Evolutionary conservation across 2,113 vertebrate genomes (phyloP).

Genomic region (Egretta garzetta): DNA sequence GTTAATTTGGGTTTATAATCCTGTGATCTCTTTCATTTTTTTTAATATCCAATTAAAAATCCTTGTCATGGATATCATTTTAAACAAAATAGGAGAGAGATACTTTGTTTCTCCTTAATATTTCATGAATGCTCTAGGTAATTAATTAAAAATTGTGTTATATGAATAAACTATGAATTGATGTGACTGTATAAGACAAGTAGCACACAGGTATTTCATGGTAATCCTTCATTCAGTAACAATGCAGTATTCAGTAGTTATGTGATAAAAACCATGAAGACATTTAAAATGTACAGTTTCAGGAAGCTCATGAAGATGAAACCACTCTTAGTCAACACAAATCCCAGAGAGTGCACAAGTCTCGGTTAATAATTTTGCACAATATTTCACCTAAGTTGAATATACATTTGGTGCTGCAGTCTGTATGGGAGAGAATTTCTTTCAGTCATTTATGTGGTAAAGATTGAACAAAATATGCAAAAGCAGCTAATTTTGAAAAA

Average conservation of each 20-base stretch:
- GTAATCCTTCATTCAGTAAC: neutral
- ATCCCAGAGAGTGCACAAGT: neutral
- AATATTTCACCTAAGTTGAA: neutral
- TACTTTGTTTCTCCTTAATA: neutral
- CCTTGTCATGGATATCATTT: conserved; percentile 29
- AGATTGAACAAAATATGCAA: neutral
- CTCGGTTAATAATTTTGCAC: neutral
- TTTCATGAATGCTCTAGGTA: conserved; percentile 7
- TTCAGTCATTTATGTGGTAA: neutral
- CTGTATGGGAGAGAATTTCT: neutral
- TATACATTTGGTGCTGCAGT: neutral
- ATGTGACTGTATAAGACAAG: neutral
- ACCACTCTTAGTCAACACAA: neutral
- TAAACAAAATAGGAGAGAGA: neutral
- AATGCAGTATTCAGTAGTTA: neutral
- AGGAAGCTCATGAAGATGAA: neutral
- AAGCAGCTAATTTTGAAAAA: neutral
- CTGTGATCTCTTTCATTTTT: neutral
- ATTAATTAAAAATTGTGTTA: conserved; percentile 46
- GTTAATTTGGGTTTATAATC: conserved; percentile 15
- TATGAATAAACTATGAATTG: conserved; percentile 38
- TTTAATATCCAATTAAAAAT: conserved; percentile 34
- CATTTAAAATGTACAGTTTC: neutral
- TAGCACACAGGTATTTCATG: neutral
- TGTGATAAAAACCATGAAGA: neutral